Conservation (phyloP, 2,797 vertebrate genomes). For the Salarias fasciatus region DNA sequence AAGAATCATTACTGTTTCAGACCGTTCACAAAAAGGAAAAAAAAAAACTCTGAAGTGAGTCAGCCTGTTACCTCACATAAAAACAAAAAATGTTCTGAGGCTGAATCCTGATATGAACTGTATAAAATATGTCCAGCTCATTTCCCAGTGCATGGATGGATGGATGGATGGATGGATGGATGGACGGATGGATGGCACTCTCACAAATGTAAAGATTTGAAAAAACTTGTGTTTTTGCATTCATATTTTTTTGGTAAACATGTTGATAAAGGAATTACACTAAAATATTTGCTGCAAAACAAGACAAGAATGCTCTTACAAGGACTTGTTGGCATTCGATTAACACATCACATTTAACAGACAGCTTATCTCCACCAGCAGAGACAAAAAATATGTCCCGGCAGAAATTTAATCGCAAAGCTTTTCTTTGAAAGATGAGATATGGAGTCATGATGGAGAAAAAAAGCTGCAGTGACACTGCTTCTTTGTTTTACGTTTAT, state of each 20-base stretch:
- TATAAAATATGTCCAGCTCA: too few species aligned
- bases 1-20: too few species aligned
- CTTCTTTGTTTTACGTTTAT: conserved; percentile 72
- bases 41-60: too few species aligned
- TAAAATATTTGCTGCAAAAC: too few species aligned
- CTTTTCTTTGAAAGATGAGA: conserved; percentile 62
- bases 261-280: neutral
- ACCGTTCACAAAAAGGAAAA: too few species aligned
- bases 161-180: too few species aligned
- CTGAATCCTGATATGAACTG: too few species aligned
- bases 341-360: conserved; percentile 45
- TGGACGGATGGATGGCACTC: too few species aligned
- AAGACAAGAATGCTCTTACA: too few species aligned
- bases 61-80: too few species aligned
- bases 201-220: neutral
- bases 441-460: conserved; percentile 41
- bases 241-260: conserved; percentile 1
- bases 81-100: too few species aligned
- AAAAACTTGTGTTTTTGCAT: conserved; percentile 1
- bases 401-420: conserved; percentile 44
- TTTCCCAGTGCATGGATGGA: too few species aligned
- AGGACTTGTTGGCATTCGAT: conserved; percentile 36
- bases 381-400: conserved; percentile 31
- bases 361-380: conserved; percentile 44
- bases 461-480: conserved; percentile 47